phyloP scores from a whole-genome alignment of 2,888 invertebrate species.

The Bellardia bayeri region DNA sequence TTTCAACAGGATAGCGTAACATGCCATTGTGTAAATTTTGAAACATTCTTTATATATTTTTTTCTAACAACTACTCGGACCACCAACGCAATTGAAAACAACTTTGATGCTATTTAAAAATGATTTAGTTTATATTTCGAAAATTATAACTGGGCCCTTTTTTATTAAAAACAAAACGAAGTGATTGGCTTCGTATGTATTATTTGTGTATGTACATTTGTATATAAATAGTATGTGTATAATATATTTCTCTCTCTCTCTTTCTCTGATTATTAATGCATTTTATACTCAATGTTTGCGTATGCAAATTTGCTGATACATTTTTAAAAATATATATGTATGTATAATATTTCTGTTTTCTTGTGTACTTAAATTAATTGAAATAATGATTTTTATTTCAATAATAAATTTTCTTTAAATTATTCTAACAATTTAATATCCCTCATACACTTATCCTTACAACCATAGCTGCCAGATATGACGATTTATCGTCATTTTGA shows the following conservation, averaged over 20 bases:
- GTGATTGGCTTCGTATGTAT: neutral
- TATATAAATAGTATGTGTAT: conserved; percentile 14
- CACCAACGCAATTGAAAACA: no score
- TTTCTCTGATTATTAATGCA: conserved; percentile 4
- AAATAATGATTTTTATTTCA: conserved; percentile 41
- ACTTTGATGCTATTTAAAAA: no score
- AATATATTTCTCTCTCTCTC: conserved; percentile 7
- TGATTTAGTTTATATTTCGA: no score
- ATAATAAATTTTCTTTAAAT: neutral
- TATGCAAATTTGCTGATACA: conserved; percentile 24
- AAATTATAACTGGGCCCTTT: no score
- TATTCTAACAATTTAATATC: conserved; percentile 1
- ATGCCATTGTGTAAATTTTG: no score
- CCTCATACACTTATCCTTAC: neutral
- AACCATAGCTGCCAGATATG: no score
- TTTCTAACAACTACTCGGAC: no score
- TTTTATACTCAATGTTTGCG: conserved; percentile 34
- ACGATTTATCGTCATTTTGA: no score
- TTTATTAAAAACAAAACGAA: no score
- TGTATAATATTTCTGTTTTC: no score
- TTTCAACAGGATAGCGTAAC: no score
- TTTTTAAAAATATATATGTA: conserved; percentile 9
- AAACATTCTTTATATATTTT: no score
- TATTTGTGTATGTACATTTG: neutral
- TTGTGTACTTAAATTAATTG: conserved; percentile 40